Evolutionary conservation across 2,888 invertebrate species (phyloP).

Genomic region (Notodonta ziczac): DNA sequence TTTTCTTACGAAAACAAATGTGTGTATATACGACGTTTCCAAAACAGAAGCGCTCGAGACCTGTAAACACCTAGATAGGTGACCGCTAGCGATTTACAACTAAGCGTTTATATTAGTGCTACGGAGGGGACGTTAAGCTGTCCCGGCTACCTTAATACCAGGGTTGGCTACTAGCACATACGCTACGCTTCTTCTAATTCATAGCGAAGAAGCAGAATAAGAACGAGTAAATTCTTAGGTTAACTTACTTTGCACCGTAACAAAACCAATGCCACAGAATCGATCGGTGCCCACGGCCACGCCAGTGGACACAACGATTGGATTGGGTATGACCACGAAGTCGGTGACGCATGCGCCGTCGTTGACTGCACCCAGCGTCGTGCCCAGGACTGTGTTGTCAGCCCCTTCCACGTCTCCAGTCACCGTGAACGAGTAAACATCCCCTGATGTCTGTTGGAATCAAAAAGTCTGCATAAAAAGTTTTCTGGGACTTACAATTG

Average conservation of each 20-base stretch:
- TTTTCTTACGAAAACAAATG: no score
- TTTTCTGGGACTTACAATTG: no score
- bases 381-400: constrained; percentile 86
- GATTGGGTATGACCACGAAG: constrained; percentile 90
- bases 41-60: no score
- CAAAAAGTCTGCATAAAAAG: not conserved
- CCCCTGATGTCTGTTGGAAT: constrained; percentile 56
- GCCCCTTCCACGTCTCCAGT: constrained; percentile 88
- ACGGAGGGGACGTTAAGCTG: no score
- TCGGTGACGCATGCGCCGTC: constrained; percentile 88
- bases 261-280: constrained; percentile 90
- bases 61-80: no score
- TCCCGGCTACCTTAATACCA: no score
- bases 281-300: constrained; percentile 84
- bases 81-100: no score
- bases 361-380: constrained; percentile 80
- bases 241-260: constrained; percentile 86
- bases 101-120: no score
- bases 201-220: no score
- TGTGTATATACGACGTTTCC: no score
- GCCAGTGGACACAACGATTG: constrained; percentile 73
- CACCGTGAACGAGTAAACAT: constrained; percentile 88
- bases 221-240: not conserved
- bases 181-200: no score
- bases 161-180: no score